Evolutionary conservation across 1,140 invertebrate genomes (phyloP).

Genomic region (Ruditapes philippinarum): DNA sequence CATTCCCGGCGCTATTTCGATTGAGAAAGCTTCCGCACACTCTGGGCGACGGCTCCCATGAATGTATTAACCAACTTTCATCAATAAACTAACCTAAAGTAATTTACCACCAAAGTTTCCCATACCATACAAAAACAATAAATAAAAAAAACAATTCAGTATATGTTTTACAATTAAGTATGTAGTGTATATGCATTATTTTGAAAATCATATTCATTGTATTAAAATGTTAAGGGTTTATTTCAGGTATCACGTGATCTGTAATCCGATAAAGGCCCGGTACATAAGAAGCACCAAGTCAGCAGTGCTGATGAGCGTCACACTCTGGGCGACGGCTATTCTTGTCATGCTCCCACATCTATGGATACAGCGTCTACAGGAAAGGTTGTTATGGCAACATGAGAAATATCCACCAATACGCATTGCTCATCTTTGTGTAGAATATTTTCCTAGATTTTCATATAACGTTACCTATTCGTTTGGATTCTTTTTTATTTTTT

Average conservation of each 20-base stretch:
- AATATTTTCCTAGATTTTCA: constrained; percentile 87
- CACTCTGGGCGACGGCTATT: constrained; percentile 66
- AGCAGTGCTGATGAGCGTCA: constrained; percentile 38
- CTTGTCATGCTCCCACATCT: constrained; percentile 66
- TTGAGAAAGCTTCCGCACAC: no score
- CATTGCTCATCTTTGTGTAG: constrained; percentile 90
- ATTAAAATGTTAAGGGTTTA: no score
- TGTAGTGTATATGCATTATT: no score
- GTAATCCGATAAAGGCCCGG: constrained; percentile 69
- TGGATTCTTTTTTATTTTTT: constrained; percentile 64
- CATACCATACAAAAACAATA: no score
- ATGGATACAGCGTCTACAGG: constrained; percentile 63
- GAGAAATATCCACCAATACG: constrained; percentile 90
- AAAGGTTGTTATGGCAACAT: constrained; percentile 86
- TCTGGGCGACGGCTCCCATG: no score
- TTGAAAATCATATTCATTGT: no score
- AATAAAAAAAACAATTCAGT: no score
- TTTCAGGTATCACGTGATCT: constrained; percentile 74
- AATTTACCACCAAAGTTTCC: no score
- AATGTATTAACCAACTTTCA: no score
- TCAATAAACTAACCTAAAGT: no score
- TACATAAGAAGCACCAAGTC: constrained; percentile 64
- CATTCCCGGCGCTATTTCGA: no score
- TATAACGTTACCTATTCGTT: constrained; percentile 92
- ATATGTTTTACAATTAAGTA: no score